Percentiles rank a stretch among this genome's conserved stretches.
phyloP scores from a whole-genome alignment of 2,113 vertebrate genomes.

The Furnarius figulus region DNA sequence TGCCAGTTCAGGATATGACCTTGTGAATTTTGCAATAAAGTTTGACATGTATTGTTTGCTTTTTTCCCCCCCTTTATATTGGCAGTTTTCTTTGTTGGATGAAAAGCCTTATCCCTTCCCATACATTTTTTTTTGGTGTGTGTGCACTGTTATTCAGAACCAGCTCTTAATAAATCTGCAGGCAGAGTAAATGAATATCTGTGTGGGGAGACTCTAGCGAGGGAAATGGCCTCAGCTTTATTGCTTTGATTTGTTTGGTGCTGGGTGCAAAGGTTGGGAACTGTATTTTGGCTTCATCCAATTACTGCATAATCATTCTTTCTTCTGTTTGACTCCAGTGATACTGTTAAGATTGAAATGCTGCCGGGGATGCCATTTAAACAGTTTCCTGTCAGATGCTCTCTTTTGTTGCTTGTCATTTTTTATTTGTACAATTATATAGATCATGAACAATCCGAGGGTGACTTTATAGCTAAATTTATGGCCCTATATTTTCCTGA shows the following conservation, averaged over 20 bases:
- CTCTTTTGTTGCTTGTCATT: constrained; percentile 42
- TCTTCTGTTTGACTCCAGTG: not conserved
- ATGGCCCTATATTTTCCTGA: constrained; percentile 17
- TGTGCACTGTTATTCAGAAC: not conserved
- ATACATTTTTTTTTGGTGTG: not conserved
- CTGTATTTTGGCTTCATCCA: constrained; percentile 39
- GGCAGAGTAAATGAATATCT: not conserved
- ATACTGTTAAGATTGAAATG: constrained; percentile 24
- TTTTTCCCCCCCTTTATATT: not conserved
- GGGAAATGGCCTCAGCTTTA: not conserved
- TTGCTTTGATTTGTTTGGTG: constrained; percentile 25
- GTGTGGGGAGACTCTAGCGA: not conserved
- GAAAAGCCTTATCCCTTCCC: not conserved
- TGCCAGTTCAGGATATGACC: not conserved
- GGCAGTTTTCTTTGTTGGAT: not conserved
- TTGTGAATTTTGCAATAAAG: not conserved
- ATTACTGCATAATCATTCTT: constrained; percentile 29
- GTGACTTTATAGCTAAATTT: constrained; percentile 53
- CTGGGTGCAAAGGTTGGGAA: not conserved
- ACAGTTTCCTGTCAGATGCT: constrained; percentile 19
- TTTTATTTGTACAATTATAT: constrained; percentile 59
- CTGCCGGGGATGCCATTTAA: not conserved
- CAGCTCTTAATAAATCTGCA: constrained; percentile 9
- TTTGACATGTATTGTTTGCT: not conserved
- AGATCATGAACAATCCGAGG: constrained; percentile 42